Base-by-base conservation (phyloP, 1,140 invertebrate species). In the Cryptotermes secundus region DNA sequence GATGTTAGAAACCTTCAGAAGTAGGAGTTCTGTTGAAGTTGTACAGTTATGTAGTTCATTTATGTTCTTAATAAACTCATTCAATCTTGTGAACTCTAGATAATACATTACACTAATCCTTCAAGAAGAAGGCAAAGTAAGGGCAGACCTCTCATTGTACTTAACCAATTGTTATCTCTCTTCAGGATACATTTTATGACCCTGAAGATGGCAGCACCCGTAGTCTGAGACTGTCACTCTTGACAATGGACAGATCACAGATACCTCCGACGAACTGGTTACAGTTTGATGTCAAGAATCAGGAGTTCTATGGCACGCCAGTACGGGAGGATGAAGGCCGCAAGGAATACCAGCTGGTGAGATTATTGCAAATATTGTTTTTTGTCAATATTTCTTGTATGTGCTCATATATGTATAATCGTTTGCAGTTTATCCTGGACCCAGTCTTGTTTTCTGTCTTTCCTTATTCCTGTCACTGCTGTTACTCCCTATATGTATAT, bases 281-380 rank as follows among this genome's bases (percentile, higher is more conserved):
- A 80, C 96, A 97, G 88, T 98, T 98, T 88, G 96, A 98, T 88
- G 91, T 91, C 4, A 95, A 95, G 85, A 97, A 97, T 90, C 95
- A 97, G 88, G 96, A 97, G 91, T 97, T 98, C 88, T 97, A 94
- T 89, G 97, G 97, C 3, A 92, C 98, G 36, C 96, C 96, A 10
- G 90, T 94, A 65, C 87, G 90, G 9, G 89, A 90, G 4, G 94
- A 97, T 88, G 91, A 93, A 9, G 95, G 95, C 9, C 91, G 92
- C 45, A 93, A 93, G 84, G 94, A 96, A 86, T 98, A 97, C 88
- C 93, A 96, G 85, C 89, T 98, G 87, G 93, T 96, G 53, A 90
- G 81, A n/a, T 10, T 19, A 22, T 49, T 49, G 45, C 45, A 49
- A 22, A 49, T 49, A 49, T 49, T 49, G 45, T 49, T 49, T 38